Evolutionary conservation across 2,797 vertebrate genomes (phyloP).

Genomic region (Labeo calbasu): DNA sequence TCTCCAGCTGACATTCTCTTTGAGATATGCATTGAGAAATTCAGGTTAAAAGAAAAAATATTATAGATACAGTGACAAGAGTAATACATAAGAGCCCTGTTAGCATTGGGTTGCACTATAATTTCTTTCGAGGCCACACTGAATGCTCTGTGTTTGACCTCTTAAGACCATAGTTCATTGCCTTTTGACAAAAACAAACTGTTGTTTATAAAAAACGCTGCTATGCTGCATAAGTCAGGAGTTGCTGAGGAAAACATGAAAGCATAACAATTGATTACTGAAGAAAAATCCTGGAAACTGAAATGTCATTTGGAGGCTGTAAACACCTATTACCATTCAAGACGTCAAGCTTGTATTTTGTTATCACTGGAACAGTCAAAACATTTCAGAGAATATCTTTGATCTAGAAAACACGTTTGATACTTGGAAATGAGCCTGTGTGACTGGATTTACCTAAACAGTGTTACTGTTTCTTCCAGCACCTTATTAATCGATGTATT

Average conservation of each 20-base stretch:
- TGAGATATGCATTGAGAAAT: neutral
- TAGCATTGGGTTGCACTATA: neutral
- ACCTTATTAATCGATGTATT: neutral
- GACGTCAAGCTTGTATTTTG: conserved; percentile 13
- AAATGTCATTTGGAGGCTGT: neutral
- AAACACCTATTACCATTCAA: conserved; percentile 40
- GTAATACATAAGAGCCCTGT: neutral
- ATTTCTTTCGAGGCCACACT: neutral
- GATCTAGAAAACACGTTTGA: conserved; percentile 19
- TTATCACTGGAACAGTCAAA: conserved; percentile 27
- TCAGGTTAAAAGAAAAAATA: neutral
- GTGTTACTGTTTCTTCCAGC: neutral
- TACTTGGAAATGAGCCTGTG: conserved; percentile 7
- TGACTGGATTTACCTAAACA: conserved; percentile 5
- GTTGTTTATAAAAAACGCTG: conserved; percentile 5
- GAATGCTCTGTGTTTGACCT: neutral
- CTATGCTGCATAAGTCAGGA: conserved; percentile 14
- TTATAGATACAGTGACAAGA: neutral
- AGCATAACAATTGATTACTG: conserved; percentile 32
- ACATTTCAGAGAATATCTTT: conserved; percentile 44
- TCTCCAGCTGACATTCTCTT: neutral
- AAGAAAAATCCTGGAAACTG: neutral
- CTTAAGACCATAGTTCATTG: neutral
- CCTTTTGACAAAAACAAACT: neutral
- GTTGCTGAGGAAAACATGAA: neutral